Base-by-base conservation (phyloP, 2,888 invertebrate species). In the Eulithis testata region DNA sequence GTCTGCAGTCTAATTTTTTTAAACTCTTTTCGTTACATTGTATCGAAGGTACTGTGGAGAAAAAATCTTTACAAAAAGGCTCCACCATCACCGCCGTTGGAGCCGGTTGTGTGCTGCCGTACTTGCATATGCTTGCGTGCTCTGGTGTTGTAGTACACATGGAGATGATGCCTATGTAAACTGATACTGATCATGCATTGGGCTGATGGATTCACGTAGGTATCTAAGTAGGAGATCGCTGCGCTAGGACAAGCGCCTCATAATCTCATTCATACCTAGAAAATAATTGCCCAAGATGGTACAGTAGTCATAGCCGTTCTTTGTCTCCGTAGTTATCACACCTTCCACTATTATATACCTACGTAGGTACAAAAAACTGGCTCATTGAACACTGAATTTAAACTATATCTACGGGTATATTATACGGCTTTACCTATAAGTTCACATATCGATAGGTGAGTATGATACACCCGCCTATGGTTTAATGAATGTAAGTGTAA, bases 11-110 rank as follows among this genome's bases (percentile, higher is more conserved):
- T 5, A 5, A 14, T 14, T 79, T 76, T 77, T 77, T 76, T 78
- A 75, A 78, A 83, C 78, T 78, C 80, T 79, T 81, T 82, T 84
- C 83, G 79, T 80, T 68, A 60, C 69, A 78, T 53, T 40, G 40
- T 14, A 21, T 49, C 21, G 49, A 47, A 49, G 8, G 9, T 49
- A 81, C 83, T 84, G 82, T 82, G 88, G 80, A 89, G 88, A 88
- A 90, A 91, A 91, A 92, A 90, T 87, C 90, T 91, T 80, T 79
- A 90, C 85, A 90, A 91, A 88, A 90, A 90, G 90, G 85, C 87
- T 87, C 75, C 79, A 87, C 85, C 82, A 86, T 6, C 86, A 8
- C 21, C 49, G 49, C 14, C 49, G 49, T 21, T 58, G 76, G 82
- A 83, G 88, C 85, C 80, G 81, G 78, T 89, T 86, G 86, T 86